Base-by-base conservation (phyloP, 2,797 vertebrate species). In the Poeciliopsis paucimaculata region DNA sequence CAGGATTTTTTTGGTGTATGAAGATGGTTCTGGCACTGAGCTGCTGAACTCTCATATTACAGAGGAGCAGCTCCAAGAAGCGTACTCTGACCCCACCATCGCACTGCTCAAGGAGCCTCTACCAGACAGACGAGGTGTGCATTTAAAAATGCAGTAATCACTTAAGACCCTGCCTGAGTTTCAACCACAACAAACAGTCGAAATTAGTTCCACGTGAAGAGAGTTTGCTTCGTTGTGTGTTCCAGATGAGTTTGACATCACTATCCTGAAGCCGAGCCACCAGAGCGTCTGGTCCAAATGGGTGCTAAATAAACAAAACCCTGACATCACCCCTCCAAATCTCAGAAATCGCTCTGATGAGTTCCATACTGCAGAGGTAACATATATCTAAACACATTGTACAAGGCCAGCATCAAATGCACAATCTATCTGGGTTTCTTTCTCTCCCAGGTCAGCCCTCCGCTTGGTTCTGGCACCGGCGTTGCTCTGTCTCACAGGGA, bases 21-120 rank as follows among this genome's bases (percentile, higher is more conserved):
- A 88, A 0, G 96, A 98, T 7, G 97, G 97, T n/a, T 98, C 98
- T 11, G 97, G 97, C 20, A 92, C 91, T 0, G 98, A 99, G 88
- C 91, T 99, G 31, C 96, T 99, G 76, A 93, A 93, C 73, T 92
- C 92, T 77, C 92, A 90, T 43, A 92, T 95, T 9, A 95, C 96
- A 2, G 94, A 96, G 39, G 78, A 96, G 55, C 93, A 95, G 62
- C 87, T 98, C 23, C 78, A 88, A 13, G 81, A 95, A 81, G 96
- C 92, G 0, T 85, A 85, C 43, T 86, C 91, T 64, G 96, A 98
- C 76, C 94, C 96, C 0, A 73, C 92, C 7, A 87, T 94, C 1
- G 95, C 95, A 0, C 86, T 98, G 82, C 88, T 97, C 71, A 96
- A 94, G 75, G 98, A 99, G 15, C 95, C 95, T 0, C 82, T 98